Conservation (phyloP, 2,888 invertebrate species). For the Andrena dorsata region DNA sequence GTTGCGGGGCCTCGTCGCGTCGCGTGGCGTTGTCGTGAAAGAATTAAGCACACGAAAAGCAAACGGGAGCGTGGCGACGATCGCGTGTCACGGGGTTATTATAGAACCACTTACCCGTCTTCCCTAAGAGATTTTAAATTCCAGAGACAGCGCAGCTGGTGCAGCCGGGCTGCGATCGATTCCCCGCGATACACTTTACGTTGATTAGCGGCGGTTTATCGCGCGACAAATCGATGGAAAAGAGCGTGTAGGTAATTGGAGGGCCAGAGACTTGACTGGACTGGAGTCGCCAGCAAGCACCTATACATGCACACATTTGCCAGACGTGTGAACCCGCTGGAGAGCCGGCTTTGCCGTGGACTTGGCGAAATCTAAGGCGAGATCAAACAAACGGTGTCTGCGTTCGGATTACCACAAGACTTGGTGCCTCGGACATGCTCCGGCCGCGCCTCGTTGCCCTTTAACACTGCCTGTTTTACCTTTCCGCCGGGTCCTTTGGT, state of each 20-base stretch:
- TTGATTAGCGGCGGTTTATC: constrained; percentile 47
- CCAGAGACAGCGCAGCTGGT: background rate
- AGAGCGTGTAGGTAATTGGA: background rate
- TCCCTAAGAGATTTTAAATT: constrained; percentile 2
- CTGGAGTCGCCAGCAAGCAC: constrained; percentile 10
- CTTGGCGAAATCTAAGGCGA: constrained; percentile 65
- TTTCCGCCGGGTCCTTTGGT: background rate
- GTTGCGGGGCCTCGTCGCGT: background rate
- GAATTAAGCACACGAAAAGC: background rate
- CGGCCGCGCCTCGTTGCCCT: constrained; percentile 37
- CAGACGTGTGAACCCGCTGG: constrained; percentile 56
- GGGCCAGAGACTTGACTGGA: background rate
- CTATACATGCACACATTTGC: constrained; percentile 46
- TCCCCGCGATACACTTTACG: constrained; percentile 23
- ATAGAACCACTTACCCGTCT: constrained; percentile 1
- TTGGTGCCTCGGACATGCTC: constrained; percentile 38
- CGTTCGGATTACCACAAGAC: constrained; percentile 51
- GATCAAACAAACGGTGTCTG: constrained; percentile 65
- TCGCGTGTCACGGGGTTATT: background rate
- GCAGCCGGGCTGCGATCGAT: background rate
- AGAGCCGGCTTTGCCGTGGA: constrained; percentile 59
- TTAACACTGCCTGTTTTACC: background rate
- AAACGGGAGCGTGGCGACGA: background rate
- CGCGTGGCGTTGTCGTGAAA: background rate
- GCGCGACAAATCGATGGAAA: constrained; percentile 4